phyloP scores from a whole-genome alignment of 2,797 vertebrate species.

The Myioborus melanocephalus region DNA sequence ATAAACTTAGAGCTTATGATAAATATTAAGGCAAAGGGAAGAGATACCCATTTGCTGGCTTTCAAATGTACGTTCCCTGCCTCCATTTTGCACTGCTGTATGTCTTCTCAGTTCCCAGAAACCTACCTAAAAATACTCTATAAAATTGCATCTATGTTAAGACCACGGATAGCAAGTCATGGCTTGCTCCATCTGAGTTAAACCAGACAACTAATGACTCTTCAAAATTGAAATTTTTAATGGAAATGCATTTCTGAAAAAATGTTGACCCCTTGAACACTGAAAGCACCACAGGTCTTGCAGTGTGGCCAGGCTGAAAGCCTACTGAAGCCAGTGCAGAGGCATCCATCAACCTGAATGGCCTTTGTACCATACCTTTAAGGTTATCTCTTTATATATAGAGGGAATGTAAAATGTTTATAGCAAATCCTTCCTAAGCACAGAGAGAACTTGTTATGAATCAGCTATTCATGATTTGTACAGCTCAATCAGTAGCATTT shows the following conservation, averaged over 20 bases:
- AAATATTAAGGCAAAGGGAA: neutral
- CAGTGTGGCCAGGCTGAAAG: neutral
- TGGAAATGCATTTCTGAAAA: constrained; percentile 27
- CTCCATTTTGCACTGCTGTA: neutral
- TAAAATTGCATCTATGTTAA: neutral
- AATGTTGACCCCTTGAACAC: neutral
- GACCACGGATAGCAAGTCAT: neutral
- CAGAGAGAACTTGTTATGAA: neutral
- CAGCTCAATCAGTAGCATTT: neutral
- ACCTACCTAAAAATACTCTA: neutral
- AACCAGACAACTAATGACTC: neutral
- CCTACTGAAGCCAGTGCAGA: neutral
- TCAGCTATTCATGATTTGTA: neutral
- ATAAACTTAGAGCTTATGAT: neutral
- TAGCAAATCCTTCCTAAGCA: neutral
- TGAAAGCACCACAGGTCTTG: neutral
- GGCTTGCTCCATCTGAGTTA: neutral
- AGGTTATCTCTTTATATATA: neutral
- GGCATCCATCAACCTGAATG: neutral
- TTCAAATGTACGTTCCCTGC: neutral
- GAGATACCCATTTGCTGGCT: neutral
- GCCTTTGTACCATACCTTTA: neutral
- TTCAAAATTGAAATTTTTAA: neutral
- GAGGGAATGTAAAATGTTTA: neutral
- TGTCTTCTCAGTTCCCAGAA: neutral